A percentile compares a stretch with the other conserved stretches of the same genome.
phyloP scores from a whole-genome alignment of 2,888 invertebrate genomes.

The Psococerastis gibbosa region DNA sequence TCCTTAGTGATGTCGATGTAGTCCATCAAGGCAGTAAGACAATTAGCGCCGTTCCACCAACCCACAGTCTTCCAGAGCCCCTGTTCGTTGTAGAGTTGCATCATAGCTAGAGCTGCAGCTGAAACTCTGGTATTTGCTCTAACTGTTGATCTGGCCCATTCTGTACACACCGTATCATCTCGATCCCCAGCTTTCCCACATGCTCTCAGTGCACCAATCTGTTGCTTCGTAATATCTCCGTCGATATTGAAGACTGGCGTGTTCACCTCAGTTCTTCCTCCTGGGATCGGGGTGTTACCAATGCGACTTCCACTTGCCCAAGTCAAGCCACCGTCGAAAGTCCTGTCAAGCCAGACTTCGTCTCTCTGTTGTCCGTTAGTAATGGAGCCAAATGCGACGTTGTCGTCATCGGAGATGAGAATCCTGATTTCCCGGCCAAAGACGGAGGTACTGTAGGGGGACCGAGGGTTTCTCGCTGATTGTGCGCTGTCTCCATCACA shows the following conservation, averaged over 20 bases:
- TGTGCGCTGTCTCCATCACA: neutral
- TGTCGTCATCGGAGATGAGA: neutral
- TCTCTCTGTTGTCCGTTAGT: neutral
- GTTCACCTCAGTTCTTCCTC: neutral
- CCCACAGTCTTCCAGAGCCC: neutral
- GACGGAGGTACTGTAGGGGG: neutral
- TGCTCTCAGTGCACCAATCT: neutral
- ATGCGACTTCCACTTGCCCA: neutral
- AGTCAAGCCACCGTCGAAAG: neutral
- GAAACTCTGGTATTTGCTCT: neutral
- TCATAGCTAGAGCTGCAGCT: neutral
- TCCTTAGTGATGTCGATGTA: neutral
- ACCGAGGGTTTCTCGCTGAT: neutral
- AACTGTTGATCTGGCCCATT: neutral
- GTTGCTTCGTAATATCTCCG: neutral
- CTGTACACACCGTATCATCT: neutral
- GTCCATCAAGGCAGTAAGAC: neutral
- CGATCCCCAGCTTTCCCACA: neutral
- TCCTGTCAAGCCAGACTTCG: neutral
- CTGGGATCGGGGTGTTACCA: neutral
- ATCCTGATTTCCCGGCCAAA: neutral
- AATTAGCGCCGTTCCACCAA: conserved; percentile 5
- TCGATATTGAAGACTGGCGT: neutral
- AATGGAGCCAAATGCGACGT: neutral
- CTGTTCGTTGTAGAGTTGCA: neutral